A percentile compares a stretch with the other conserved stretches of the same genome.
phyloP scores from a whole-genome alignment of 2,888 invertebrate species.

The Plusia festucae region DNA sequence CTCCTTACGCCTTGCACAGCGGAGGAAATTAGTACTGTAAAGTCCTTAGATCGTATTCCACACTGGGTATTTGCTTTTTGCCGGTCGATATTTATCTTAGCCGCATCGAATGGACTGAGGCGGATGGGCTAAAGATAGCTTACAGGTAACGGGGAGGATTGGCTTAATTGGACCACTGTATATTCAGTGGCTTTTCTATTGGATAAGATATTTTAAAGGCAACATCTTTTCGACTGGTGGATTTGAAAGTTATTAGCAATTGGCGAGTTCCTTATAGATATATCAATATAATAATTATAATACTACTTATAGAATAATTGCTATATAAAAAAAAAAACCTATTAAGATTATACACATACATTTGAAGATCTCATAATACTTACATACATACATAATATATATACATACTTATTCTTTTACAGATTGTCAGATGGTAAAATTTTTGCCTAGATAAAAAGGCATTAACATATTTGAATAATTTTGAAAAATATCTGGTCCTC shows the following conservation, averaged over 20 bases:
- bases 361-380: too few relatives aligned
- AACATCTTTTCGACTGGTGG: background rate
- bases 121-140: slow-evolving; percentile 30
- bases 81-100: slow-evolving; percentile 54
- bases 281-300: background rate
- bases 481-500: too few relatives aligned
- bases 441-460: too few relatives aligned
- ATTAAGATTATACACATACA: too few relatives aligned
- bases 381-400: too few relatives aligned
- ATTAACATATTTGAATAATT: too few relatives aligned
- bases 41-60: slow-evolving; percentile 33
- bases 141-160: slow-evolving; percentile 25
- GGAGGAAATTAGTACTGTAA: slow-evolving; percentile 53
- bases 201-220: background rate
- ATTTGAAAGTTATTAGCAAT: background rate
- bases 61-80: slow-evolving; percentile 49
- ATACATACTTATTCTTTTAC: too few relatives aligned
- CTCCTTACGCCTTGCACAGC: slow-evolving; percentile 44
- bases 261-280: background rate
- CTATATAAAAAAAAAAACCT: too few relatives aligned
- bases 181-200: slow-evolving; percentile 30
- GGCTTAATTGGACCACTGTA: slow-evolving; percentile 37
- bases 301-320: too few relatives aligned
- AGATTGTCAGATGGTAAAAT: too few relatives aligned
- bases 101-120: slow-evolving; percentile 18